phyloP scores from a whole-genome alignment of 2,113 vertebrate genomes.

The Pituophis catenifer region DNA sequence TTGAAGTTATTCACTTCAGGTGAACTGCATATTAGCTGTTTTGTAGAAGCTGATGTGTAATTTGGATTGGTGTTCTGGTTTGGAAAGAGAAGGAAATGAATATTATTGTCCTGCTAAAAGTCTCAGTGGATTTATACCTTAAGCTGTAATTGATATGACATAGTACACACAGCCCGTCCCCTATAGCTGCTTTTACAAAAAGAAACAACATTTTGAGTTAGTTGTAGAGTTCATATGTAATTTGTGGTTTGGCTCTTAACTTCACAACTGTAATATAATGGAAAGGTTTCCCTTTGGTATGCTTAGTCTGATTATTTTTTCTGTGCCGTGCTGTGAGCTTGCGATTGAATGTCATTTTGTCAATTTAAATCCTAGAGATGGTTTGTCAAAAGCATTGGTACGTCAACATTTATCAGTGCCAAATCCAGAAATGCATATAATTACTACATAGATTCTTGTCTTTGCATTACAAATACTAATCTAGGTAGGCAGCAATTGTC shows the following conservation, averaged over 20 bases:
- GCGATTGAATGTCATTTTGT: not conserved
- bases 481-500: not conserved
- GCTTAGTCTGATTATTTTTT: not conserved
- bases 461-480: not conserved
- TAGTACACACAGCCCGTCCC: not conserved
- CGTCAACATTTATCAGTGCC: not conserved
- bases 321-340: fast-evolving
- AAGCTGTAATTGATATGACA: not conserved
- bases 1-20: not conserved
- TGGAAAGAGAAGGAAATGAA: not conserved
- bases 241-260: not conserved
- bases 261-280: not conserved
- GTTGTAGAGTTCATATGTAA: not conserved
- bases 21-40: not conserved
- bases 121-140: not conserved
- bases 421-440: not conserved
- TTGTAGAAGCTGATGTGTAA: not conserved
- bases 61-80: not conserved
- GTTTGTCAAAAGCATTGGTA: not conserved
- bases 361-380: not conserved
- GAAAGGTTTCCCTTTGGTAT: not conserved
- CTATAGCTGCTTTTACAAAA: not conserved
- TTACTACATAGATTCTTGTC: not conserved
- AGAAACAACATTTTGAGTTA: not conserved
- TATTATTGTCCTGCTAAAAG: not conserved